Base-by-base conservation (phyloP, 2,113 vertebrate genomes). In the Tichodroma muraria region DNA sequence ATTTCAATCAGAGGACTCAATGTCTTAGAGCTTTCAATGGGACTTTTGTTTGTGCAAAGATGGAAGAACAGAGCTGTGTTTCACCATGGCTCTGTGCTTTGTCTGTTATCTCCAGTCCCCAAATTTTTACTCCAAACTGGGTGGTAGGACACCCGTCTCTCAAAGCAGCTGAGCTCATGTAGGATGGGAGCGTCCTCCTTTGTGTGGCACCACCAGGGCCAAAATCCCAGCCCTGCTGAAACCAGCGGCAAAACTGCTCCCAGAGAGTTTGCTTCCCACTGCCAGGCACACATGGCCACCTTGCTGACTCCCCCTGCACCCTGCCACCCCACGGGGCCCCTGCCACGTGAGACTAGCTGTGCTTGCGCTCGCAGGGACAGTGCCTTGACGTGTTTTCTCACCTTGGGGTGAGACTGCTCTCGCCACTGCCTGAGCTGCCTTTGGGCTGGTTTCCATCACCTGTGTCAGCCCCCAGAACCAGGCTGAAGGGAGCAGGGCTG, bases 21-120 rank as follows among this genome's bases (percentile, higher is more conserved):
- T 94, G 94, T 95, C 80, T 94, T 88, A 21, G 14, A 57, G 79
- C 44, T 95, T 94, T 96, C 94, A 97, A 93, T 93, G 60, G 64
- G 60, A 88, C 85, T 96, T 95, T 66, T 95, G 89, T 93, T 93
- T 92, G 66, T 82, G 50, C 71, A 71, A 95, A 93, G 78, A 91
- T n/a, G 38, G 81, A 91, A 96, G 75, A 97, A 95, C 59, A 93
- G 89, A 82, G 71, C 75, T 82, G 70, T 77, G 47, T 89, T 94
- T 94, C 61, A 88, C 66, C 63, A 80, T 4, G 11, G 66, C 68
- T 94, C 81, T 97, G 85, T 95, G 79, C 89, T 97, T 93, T 95
- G 91, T 94, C 66, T 89, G 40, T 44, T 77, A 11, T 82, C 59
- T 91, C 63, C 75, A 89, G 87, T 59, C 16, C 49, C 71, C 60